Percentiles rank a stretch among this genome's conserved stretches.
Conservation (phyloP, 2,797 vertebrate genomes). For the Acanthis flammea region DNA sequence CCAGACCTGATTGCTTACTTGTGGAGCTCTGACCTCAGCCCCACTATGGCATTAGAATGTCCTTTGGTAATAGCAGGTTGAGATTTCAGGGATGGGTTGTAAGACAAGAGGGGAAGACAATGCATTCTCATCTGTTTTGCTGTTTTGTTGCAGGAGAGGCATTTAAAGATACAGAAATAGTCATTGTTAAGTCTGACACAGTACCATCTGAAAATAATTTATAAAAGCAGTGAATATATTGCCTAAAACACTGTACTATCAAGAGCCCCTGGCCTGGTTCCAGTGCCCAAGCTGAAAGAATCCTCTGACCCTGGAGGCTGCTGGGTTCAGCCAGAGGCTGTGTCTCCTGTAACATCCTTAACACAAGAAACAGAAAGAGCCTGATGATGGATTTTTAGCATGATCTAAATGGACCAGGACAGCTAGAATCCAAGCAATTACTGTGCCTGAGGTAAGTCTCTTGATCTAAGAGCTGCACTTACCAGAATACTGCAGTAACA, state of each 20-base stretch:
- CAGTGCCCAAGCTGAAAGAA: neutral
- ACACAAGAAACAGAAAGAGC: neutral
- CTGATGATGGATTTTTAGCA: neutral
- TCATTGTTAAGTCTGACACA: neutral
- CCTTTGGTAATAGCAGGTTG: neutral
- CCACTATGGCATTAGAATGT: neutral
- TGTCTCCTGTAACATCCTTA: neutral
- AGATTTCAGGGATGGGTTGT: neutral
- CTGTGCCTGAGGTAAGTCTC: neutral
- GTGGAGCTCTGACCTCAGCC: neutral
- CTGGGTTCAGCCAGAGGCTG: neutral
- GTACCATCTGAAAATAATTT: neutral
- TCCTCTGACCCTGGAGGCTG: neutral
- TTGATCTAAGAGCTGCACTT: neutral
- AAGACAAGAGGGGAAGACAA: neutral
- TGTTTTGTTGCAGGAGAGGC: neutral
- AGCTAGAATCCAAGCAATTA: neutral
- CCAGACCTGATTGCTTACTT: neutral
- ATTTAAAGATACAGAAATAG: neutral
- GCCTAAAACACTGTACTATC: neutral
- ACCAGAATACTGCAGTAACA: neutral
- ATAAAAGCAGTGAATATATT: neutral
- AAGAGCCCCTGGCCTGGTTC: neutral
- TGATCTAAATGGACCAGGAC: neutral
- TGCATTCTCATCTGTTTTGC: neutral